Conservation (phyloP, 2,113 vertebrate genomes). For the Parus major region DNA sequence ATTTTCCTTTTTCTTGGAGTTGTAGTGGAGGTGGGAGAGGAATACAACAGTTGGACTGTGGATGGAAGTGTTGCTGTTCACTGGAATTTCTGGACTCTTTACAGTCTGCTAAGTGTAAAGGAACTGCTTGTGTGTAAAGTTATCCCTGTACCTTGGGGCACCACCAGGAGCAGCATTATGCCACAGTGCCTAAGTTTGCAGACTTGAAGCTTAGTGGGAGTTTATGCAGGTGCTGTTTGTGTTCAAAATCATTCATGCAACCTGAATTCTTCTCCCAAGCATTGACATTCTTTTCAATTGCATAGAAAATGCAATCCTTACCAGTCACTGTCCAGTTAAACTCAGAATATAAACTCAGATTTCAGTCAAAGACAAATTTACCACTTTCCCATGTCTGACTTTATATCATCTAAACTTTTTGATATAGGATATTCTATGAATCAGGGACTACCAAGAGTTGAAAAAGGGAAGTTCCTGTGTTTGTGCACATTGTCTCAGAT, state of each 20-base stretch:
- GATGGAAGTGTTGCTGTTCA: neutral
- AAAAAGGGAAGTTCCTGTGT: conserved; percentile 65
- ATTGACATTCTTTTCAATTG: neutral
- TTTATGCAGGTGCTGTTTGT: neutral
- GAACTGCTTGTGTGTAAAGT: neutral
- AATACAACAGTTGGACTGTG: neutral
- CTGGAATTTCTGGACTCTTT: neutral
- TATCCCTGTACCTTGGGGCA: neutral
- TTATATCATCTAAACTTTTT: neutral
- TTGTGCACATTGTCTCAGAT: conserved; percentile 52
- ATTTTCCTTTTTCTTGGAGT: neutral
- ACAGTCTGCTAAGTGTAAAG: neutral
- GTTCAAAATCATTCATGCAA: neutral
- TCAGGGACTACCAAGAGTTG: neutral
- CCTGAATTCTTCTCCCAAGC: neutral
- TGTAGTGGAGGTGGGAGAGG: neutral
- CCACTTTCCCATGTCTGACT: neutral
- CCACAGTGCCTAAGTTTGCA: neutral
- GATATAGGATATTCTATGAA: neutral
- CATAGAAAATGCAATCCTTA: neutral
- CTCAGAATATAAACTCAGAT: neutral
- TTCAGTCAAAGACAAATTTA: neutral
- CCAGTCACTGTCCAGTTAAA: neutral
- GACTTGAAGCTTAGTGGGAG: neutral
- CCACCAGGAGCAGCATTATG: neutral